A percentile compares a stretch with the other conserved stretches of the same genome.
phyloP scores from a whole-genome alignment of 2,113 vertebrate genomes.

The Eleginops maclovinus region DNA sequence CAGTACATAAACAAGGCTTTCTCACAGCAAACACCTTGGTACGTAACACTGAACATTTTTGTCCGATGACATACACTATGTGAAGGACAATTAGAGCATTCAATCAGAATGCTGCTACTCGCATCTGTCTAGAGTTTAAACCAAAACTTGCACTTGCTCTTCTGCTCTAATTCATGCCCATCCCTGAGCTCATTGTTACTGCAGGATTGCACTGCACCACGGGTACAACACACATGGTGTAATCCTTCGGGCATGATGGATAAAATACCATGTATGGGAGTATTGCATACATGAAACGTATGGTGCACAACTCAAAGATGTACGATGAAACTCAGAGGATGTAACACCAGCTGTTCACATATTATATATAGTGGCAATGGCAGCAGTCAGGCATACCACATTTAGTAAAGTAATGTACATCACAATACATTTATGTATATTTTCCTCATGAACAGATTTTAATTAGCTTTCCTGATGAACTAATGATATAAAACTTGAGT shows the following conservation, averaged over 20 bases:
- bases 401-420: not conserved
- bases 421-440: too few species aligned
- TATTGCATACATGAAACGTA: constrained; percentile 22
- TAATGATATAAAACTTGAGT: not conserved
- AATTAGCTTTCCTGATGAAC: not conserved
- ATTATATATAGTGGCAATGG: not conserved
- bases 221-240: constrained; percentile 46
- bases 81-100: not conserved
- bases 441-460: too few species aligned
- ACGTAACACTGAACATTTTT: not conserved
- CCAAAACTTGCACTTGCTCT: constrained; percentile 53
- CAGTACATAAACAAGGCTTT: not conserved
- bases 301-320: constrained; percentile 14
- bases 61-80: constrained; percentile 8
- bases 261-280: constrained; percentile 29
- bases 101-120: constrained; percentile 22
- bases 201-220: constrained; percentile 33
- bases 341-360: constrained; percentile 37
- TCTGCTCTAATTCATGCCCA: constrained; percentile 77
- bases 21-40: not conserved
- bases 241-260: constrained; percentile 51
- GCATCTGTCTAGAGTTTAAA: constrained; percentile 53
- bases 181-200: constrained; percentile 40
- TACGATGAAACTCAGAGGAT: not conserved
- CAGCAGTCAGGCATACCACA: not conserved